Conservation (phyloP, 2,113 vertebrate species). For the Hemicordylus capensis region DNA sequence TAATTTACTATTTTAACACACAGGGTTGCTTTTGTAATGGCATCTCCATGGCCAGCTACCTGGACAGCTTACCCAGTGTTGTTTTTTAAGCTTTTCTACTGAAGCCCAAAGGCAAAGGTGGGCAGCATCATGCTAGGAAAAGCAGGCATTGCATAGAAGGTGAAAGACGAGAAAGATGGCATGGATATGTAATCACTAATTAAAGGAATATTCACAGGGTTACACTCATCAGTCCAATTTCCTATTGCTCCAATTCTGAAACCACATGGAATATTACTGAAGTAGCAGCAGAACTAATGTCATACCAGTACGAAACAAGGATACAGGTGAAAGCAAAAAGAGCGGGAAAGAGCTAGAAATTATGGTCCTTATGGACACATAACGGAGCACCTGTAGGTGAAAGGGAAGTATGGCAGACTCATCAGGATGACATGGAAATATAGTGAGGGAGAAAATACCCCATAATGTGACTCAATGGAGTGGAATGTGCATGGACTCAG, state of each 20-base stretch:
- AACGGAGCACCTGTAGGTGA: no score
- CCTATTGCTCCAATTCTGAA: not conserved
- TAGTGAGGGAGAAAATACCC: no score
- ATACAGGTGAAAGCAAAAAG: not conserved
- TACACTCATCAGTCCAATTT: not conserved
- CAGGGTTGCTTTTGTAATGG: not conserved
- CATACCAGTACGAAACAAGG: not conserved
- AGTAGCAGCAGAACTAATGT: slow-evolving; percentile 21
- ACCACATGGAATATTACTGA: slow-evolving; percentile 18
- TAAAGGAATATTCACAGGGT: no score
- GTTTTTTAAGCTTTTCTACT: not conserved
- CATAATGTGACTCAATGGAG: no score
- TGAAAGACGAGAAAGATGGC: slow-evolving; percentile 13
- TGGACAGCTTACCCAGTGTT: not conserved
- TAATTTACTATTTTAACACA: not conserved
- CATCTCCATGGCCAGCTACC: not conserved
- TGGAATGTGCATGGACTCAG: no score
- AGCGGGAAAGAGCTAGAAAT: no score
- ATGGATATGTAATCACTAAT: not conserved
- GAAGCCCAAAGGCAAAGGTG: not conserved
- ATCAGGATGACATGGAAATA: no score
- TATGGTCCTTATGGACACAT: no score
- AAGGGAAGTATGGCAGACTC: no score
- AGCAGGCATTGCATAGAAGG: not conserved
- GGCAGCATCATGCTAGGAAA: not conserved